phyloP scores from a whole-genome alignment of 1,140 invertebrate genomes.

The Trachymyrmex cornetzi region DNA sequence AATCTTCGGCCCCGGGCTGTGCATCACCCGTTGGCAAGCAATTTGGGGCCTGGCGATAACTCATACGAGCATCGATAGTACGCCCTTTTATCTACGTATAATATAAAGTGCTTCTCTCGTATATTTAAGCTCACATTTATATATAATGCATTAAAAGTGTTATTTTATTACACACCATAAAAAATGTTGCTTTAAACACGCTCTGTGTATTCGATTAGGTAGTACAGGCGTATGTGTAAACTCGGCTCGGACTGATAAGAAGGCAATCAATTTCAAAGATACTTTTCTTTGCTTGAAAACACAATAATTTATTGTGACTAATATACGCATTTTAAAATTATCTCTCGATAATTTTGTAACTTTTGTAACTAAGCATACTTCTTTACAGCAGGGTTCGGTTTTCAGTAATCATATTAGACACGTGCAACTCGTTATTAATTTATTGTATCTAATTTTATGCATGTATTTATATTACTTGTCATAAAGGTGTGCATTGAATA shows the following conservation, averaged over 20 bases:
- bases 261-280: neutral
- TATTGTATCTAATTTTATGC: neutral
- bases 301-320: slow-evolving; percentile 6
- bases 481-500: neutral
- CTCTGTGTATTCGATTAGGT: neutral
- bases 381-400: neutral
- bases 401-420: neutral
- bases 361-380: neutral
- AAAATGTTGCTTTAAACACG: neutral
- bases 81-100: slow-evolving; percentile 66
- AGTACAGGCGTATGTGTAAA: neutral
- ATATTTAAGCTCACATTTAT: slow-evolving; percentile 73
- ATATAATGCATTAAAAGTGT: slow-evolving; percentile 68
- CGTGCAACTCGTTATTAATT: slow-evolving; percentile 5
- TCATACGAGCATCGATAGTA: slow-evolving; percentile 86
- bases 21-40: slow-evolving; percentile 86
- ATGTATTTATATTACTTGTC: neutral
- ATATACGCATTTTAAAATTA: neutral
- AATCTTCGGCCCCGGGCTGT: slow-evolving; percentile 84
- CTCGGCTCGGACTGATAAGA: slow-evolving; percentile 1
- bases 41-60: slow-evolving; percentile 85
- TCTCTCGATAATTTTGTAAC: neutral
- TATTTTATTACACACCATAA: neutral
- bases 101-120: slow-evolving; percentile 49
- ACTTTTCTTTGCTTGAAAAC: neutral